Evolutionary conservation across 2,888 invertebrate species (phyloP), one percentile per base, ranked within the genome.

Genomic region (Lycophotia porphyrea): DNA sequence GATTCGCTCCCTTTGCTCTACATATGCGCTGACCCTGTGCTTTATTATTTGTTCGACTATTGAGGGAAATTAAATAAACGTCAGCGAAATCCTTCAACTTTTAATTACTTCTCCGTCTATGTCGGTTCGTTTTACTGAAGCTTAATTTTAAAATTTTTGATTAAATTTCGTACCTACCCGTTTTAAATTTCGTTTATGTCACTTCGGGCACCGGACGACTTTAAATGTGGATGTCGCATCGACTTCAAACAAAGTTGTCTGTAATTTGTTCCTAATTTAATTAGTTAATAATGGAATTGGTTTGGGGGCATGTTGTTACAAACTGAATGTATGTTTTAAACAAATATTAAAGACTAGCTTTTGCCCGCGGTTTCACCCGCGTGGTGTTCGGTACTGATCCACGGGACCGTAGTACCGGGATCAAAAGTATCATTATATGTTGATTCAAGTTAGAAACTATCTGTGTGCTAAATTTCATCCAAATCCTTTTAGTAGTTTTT

Each of bases 61-160:
- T 88, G 88, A 84, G 82, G 70, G 67, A 84, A 89, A 90, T 91
- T 89, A 90, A 91, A 90, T 91, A 87, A 90, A 89, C 90, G 91
- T 91, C 90, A 90, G 89, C 87, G 80, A 85, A 89, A 90, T 85
- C 83, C 81, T 85, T 83, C 83, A 90, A 91, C 87, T 91, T 91
- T 91, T 90, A 91, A 91, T 90, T 90, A 88, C 88, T 90, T 90
- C 86, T 86, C 84, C 85, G 86, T 87, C 85, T 86, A 84, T 80
- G 84, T 86, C 61, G 76, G 86, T 74, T 82, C 71, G 82, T 81
- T 86, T 84, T 80, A 71, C 81, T 84, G 69, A 84, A 76, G 84
- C 82, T 90, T 84, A 78, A 85, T 88, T 91, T 88, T 84, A 85
- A 87, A 85, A 81, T 85, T 86, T 87, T 78, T 87, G 87, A 87